A percentile compares a stretch with the other conserved stretches of the same genome.
phyloP scores from a whole-genome alignment of 2,797 vertebrate species.

The Hemibagrus guttatus region DNA sequence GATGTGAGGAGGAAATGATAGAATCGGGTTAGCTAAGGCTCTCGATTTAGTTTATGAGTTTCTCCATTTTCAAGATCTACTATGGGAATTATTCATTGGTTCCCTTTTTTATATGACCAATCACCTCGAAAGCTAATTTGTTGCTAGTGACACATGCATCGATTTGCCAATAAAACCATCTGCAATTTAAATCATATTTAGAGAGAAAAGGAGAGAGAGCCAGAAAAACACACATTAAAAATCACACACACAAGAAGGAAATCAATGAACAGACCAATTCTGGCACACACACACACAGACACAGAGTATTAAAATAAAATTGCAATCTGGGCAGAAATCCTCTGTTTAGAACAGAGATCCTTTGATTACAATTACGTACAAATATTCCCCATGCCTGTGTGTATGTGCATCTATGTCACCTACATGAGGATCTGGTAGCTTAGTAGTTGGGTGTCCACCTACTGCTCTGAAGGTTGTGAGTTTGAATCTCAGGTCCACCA shows the following conservation, averaged over 20 bases:
- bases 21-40: constrained; percentile 41
- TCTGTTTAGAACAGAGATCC: constrained; percentile 31
- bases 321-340: constrained; percentile 31
- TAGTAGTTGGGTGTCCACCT: no score
- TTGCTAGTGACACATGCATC: constrained; percentile 43
- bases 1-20: constrained; percentile 35
- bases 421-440: neutral
- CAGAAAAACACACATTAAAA: neutral
- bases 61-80: constrained; percentile 4
- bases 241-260: constrained; percentile 14
- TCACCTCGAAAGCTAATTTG: constrained; percentile 49
- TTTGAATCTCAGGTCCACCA: no score
- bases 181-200: constrained; percentile 43
- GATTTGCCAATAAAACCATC: constrained; percentile 44
- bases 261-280: constrained; percentile 30
- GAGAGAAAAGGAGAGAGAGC: neutral
- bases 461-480: no score
- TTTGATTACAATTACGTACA: constrained; percentile 29
- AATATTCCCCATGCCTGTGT: neutral
- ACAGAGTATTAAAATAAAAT: constrained; percentile 24
- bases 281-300: constrained; percentile 20
- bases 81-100: constrained; percentile 41
- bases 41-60: constrained; percentile 29
- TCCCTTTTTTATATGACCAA: constrained; percentile 39
- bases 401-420: neutral